phyloP scores from a whole-genome alignment of 2,797 vertebrate species.

The Microcaecilia unicolor region DNA sequence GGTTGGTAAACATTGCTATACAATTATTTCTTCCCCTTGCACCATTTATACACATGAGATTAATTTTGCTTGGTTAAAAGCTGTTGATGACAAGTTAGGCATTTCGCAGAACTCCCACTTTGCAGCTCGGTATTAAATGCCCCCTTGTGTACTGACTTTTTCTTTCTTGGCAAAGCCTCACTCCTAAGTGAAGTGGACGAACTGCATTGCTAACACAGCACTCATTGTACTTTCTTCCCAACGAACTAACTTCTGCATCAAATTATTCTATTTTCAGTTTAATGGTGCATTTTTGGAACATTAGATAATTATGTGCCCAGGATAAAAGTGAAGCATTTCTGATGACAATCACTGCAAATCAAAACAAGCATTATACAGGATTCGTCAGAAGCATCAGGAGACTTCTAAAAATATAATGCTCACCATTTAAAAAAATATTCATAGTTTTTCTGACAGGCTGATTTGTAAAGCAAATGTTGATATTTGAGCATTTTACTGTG shows the following conservation, averaged over 20 bases:
- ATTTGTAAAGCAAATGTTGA: too few species aligned
- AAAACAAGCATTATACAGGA: too few species aligned
- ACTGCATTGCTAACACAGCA: constrained; percentile 16
- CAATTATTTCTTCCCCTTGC: not conserved
- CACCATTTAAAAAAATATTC: too few species aligned
- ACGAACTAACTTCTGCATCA: constrained; percentile 5
- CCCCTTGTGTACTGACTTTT: constrained; percentile 17
- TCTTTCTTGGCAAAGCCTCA: too few species aligned
- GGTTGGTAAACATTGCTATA: too few species aligned
- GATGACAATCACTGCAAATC: not conserved
- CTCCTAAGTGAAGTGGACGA: constrained; percentile 20
- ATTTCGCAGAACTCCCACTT: constrained; percentile 28
- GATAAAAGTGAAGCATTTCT: not conserved
- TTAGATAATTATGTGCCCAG: not conserved
- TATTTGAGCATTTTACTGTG: too few species aligned
- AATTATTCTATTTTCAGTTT: constrained; percentile 1
- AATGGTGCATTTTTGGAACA: constrained; percentile 7
- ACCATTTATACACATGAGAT: not conserved
- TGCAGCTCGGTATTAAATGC: constrained; percentile 10
- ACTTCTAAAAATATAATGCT: too few species aligned
- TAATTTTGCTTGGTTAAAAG: constrained; percentile 18
- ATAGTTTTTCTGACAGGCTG: too few species aligned
- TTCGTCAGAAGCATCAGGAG: too few species aligned
- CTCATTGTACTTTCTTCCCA: constrained; percentile 1
- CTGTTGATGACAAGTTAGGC: not conserved